Evolutionary conservation across 2,113 vertebrate species (phyloP).

Genomic region (Puma concolor): DNA sequence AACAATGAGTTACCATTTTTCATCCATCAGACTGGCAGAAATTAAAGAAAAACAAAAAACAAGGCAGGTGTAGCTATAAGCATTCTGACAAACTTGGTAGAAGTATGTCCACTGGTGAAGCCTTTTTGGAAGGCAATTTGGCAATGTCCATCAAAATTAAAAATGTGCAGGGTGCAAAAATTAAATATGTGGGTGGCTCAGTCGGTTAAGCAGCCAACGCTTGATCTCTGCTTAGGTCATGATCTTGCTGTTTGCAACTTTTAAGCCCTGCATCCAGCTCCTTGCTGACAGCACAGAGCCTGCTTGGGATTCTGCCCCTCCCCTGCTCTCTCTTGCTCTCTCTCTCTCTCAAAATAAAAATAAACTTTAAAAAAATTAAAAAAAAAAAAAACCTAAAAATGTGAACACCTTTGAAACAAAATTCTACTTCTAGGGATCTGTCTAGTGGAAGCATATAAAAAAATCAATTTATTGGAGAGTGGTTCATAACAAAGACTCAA

Average conservation of each 20-base stretch:
- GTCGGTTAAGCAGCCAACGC: no score
- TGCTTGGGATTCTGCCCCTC: no score
- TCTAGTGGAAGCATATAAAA: not conserved
- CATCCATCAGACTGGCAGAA: not conserved
- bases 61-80: not conserved
- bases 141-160: not conserved
- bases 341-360: no score
- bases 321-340: no score
- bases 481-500: not conserved
- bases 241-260: no score
- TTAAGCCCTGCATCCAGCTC: no score
- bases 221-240: no score
- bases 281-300: no score
- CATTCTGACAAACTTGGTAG: not conserved
- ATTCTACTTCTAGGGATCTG: not conserved
- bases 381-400: not conserved
- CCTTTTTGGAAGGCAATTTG: not conserved
- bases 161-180: not conserved
- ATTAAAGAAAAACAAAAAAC: not conserved
- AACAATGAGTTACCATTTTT: slow-evolving; percentile 21
- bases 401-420: not conserved
- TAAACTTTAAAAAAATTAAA: not conserved
- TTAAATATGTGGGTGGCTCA: no score
- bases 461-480: not conserved
- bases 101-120: not conserved